Evolutionary conservation across 2,113 vertebrate genomes (phyloP).

Genomic region (Coracopsis vasa): DNA sequence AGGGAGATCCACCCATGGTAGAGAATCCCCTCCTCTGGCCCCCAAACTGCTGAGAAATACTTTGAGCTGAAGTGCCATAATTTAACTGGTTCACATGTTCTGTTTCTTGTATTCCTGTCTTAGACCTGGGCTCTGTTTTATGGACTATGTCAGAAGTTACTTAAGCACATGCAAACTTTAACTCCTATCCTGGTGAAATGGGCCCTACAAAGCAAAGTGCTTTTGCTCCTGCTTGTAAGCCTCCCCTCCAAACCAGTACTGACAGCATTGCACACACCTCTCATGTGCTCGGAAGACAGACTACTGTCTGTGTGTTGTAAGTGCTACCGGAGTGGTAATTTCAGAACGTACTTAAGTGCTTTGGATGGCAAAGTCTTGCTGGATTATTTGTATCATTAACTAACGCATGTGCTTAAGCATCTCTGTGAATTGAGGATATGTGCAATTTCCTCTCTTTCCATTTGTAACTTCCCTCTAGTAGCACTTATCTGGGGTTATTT

Average conservation of each 20-base stretch:
- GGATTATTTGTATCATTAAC: neutral
- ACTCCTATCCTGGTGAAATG: neutral
- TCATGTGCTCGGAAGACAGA: neutral
- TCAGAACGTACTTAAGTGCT: neutral
- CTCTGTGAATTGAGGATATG: neutral
- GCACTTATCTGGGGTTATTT: neutral
- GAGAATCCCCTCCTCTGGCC: neutral
- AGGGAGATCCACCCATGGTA: neutral
- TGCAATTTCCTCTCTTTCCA: neutral
- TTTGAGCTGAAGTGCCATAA: neutral
- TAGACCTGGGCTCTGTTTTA: neutral
- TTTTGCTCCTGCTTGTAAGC: neutral
- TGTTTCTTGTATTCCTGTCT: neutral
- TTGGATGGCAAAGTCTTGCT: neutral
- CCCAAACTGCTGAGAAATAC: neutral
- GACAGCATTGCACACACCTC: fast-evolving
- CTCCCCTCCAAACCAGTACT: neutral
- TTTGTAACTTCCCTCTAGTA: neutral
- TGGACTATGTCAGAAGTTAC: neutral
- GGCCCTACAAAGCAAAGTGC: neutral
- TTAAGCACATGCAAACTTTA: neutral
- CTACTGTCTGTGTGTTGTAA: neutral
- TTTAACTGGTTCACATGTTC: neutral
- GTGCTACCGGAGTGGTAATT: neutral
- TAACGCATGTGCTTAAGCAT: neutral